Conservation (phyloP, 2,888 invertebrate species). For the Nomada fabriciana region DNA sequence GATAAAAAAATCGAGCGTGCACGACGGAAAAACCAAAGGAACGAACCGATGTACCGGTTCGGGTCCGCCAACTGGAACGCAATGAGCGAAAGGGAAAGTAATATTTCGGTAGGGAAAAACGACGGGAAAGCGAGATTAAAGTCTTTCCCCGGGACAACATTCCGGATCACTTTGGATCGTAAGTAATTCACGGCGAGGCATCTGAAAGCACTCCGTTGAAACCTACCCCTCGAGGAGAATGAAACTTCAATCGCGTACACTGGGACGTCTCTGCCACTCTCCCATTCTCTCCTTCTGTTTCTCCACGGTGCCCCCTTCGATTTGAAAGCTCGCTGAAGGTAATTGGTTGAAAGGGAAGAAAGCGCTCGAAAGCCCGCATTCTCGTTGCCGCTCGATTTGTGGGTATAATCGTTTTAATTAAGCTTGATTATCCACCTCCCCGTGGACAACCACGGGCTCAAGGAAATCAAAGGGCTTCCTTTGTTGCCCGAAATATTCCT, state of each 20-base stretch:
- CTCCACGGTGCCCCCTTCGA: constrained; percentile 48
- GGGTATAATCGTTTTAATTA: constrained; percentile 72
- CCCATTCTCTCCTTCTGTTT: not conserved
- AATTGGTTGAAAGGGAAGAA: constrained; percentile 73
- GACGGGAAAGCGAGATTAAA: constrained; percentile 42
- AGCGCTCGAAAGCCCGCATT: constrained; percentile 65
- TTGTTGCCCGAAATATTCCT: constrained; percentile 50
- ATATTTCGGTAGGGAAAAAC: constrained; percentile 10
- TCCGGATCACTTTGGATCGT: constrained; percentile 50
- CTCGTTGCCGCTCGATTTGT: constrained; percentile 69
- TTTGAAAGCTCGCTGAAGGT: constrained; percentile 61
- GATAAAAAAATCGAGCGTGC: not conserved
- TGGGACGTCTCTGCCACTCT: constrained; percentile 36
- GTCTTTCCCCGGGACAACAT: constrained; percentile 44
- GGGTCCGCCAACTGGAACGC: not conserved
- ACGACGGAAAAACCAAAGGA: too few relatives aligned
- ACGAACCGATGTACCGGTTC: not conserved
- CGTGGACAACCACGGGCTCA: constrained; percentile 22
- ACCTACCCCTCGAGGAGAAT: constrained; percentile 65
- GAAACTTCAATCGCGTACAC: constrained; percentile 66
- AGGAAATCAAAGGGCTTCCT: constrained; percentile 58
- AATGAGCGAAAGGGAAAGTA: constrained; percentile 12
- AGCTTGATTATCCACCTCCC: constrained; percentile 59
- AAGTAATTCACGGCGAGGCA: constrained; percentile 63
- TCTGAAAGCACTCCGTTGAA: constrained; percentile 61